Conservation (phyloP, 2,888 invertebrate species). For the Gymnocheta viridis region DNA sequence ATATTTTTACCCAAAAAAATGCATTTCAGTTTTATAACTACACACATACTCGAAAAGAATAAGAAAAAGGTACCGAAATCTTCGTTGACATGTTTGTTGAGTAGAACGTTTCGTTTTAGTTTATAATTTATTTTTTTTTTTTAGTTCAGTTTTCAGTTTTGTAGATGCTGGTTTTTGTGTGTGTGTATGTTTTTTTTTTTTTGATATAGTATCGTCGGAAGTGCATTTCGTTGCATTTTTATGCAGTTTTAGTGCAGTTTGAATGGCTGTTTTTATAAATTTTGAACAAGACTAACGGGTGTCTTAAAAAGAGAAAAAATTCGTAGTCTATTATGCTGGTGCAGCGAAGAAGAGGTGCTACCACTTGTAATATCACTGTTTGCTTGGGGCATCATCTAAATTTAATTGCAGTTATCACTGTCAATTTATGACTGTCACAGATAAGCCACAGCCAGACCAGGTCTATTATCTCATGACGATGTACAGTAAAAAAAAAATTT, state of each 20-base stretch:
- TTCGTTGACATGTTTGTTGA: slow-evolving; percentile 47
- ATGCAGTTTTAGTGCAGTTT: slow-evolving; percentile 72
- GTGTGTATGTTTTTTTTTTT: slow-evolving; percentile 58
- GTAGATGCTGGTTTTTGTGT: slow-evolving; percentile 22
- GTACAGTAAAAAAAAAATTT: too few relatives aligned
- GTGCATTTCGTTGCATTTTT: slow-evolving; percentile 72
- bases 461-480: too few relatives aligned
- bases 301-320: background rate
- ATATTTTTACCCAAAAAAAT: slow-evolving; percentile 45
- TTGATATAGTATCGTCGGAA: slow-evolving; percentile 55
- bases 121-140: background rate
- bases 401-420: too few relatives aligned
- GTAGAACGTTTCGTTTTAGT: slow-evolving; percentile 14
- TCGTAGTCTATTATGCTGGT: too few relatives aligned
- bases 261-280: slow-evolving; percentile 48
- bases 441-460: too few relatives aligned
- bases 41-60: background rate
- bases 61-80: slow-evolving; percentile 46
- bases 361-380: too few relatives aligned
- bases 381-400: too few relatives aligned
- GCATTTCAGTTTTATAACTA: slow-evolving; percentile 50
- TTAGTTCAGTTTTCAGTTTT: slow-evolving; percentile 25
- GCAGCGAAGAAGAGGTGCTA: too few relatives aligned
- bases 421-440: too few relatives aligned
- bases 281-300: slow-evolving; percentile 21